phyloP scores from a whole-genome alignment of 2,797 vertebrate species.

The Coccyzus lansbergi region DNA sequence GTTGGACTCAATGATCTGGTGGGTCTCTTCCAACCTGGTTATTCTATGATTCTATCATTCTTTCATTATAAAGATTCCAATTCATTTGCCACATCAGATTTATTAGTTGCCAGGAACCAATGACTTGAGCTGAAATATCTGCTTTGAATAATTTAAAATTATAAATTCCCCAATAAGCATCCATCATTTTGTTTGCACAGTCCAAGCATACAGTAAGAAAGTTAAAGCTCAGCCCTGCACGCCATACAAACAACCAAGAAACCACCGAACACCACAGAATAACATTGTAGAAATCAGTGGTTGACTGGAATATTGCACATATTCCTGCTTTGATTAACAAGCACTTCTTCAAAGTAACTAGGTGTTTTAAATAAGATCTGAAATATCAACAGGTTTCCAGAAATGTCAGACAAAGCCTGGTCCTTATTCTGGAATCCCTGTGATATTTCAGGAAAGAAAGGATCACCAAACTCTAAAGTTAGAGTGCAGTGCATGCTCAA shows the following conservation, averaged over 20 bases:
- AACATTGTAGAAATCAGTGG: not conserved
- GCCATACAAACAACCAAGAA: not conserved
- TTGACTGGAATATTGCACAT: not conserved
- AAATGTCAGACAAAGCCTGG: not conserved
- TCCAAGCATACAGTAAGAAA: not conserved
- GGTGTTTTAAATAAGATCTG: not conserved
- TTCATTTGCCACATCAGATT: not conserved
- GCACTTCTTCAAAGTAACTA: not conserved
- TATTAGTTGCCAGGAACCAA: not conserved
- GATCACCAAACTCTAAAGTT: not conserved
- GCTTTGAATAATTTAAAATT: not conserved
- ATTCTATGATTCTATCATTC: no score
- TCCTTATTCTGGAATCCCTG: not conserved
- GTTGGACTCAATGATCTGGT: no score
- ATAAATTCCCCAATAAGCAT: not conserved
- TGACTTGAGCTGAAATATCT: not conserved
- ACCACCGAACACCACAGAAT: not conserved
- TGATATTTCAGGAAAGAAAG: not conserved
- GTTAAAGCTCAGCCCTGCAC: not conserved
- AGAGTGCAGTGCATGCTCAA: not conserved
- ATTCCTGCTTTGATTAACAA: not conserved
- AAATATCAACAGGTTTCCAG: not conserved
- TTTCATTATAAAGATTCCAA: not conserved
- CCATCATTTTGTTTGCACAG: not conserved
- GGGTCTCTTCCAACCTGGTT: no score